phyloP scores from a whole-genome alignment of 2,888 invertebrate species.

The Nephrotoma appendiculata region DNA sequence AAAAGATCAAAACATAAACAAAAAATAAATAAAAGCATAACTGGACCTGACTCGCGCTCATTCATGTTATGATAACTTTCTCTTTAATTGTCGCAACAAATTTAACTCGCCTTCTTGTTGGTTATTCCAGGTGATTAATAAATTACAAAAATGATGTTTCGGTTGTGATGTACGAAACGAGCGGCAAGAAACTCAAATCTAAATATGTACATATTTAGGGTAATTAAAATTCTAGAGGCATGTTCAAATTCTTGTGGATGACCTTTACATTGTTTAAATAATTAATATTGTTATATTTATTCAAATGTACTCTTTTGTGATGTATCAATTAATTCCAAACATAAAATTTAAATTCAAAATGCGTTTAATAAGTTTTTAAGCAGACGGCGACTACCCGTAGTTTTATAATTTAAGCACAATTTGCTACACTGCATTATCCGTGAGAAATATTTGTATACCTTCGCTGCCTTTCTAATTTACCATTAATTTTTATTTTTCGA shows the following conservation, averaged over 20 bases:
- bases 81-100: neutral
- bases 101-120: neutral
- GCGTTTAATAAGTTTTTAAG: neutral
- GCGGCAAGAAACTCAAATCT: too few species aligned
- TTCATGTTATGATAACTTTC: neutral
- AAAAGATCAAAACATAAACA: neutral
- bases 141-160: too few species aligned
- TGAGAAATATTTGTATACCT: neutral
- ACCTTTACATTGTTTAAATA: neutral
- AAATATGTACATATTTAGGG: neutral
- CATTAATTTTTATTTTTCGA: neutral
- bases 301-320: neutral
- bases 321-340: neutral
- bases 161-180: too few species aligned
- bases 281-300: neutral
- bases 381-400: too few species aligned
- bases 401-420: neutral
- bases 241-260: neutral
- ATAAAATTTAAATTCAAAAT: neutral
- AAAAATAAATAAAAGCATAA: neutral
- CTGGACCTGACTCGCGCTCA: neutral
- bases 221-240: neutral
- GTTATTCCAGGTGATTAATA: neutral
- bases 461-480: neutral
- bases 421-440: neutral